Percentiles rank a stretch among this genome's conserved stretches.
phyloP scores from a whole-genome alignment of 2,113 vertebrate genomes.

The Podilymbus podiceps region DNA sequence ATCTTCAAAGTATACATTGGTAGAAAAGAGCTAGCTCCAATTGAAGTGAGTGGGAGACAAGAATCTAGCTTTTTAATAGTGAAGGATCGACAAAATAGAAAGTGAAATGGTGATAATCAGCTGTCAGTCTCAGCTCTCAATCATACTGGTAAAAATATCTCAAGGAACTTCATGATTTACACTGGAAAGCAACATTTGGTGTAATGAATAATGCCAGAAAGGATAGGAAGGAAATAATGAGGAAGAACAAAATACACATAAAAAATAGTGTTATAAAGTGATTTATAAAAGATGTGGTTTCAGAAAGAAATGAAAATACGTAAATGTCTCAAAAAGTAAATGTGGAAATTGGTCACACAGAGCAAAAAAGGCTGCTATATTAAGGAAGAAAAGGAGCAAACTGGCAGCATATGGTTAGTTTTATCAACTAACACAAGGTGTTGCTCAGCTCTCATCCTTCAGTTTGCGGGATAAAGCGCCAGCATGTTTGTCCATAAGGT shows the following conservation, averaged over 20 bases:
- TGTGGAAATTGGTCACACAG: not conserved
- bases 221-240: not conserved
- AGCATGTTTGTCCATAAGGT: not conserved
- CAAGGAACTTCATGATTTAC: not conserved
- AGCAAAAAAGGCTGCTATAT: not conserved
- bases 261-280: not conserved
- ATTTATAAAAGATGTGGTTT: not conserved
- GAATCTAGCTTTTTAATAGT: not conserved
- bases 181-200: not conserved
- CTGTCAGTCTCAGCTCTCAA: constrained; percentile 31
- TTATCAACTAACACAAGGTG: constrained; percentile 28
- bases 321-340: not conserved
- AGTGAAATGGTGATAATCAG: not conserved
- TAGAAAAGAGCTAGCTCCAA: not conserved
- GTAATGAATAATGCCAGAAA: not conserved
- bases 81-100: not conserved
- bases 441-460: constrained; percentile 29
- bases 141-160: not conserved
- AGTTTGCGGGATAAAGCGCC: not conserved
- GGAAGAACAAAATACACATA: not conserved
- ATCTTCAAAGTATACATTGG: not conserved
- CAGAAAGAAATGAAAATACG: not conserved
- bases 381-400: not conserved
- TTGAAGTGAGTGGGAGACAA: not conserved
- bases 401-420: not conserved